Base-by-base conservation (phyloP, 2,797 vertebrate species). In the Sebastes cheni region DNA sequence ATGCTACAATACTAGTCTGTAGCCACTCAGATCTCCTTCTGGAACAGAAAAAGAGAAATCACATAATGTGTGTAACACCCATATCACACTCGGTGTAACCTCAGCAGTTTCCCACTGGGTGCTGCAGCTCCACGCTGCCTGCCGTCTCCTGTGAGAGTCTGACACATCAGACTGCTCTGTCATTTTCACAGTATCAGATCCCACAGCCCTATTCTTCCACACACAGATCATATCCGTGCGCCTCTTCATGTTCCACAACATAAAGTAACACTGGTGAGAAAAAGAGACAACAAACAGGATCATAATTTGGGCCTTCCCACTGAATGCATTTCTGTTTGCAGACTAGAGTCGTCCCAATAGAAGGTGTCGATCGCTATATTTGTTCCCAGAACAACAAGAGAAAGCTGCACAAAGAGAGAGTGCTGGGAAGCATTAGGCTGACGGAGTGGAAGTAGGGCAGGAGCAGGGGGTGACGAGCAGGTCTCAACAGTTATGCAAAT, bases 371-470 rank as follows among this genome's bases (percentile, higher is more conserved):
- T 91, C 86, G 88, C 91, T 88, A 89, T 82, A 83, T 52, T 52
- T 83, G 88, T 87, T 93, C 90, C 89, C 80, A 85, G 84, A 86
- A 85, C 84, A 86, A 92, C 85, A 77, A 74, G 76, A 61, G 59
- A 25, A 25, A 16, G 30, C 32, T 23, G 54, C 90, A 93, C 91
- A 94, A 93, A 92, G 90, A 84, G 64, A 67, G 79, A 90, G 84
- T 89, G 91, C 88, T 94, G 88, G 91, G 90, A 95, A 92, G 84
- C 85, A 90, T 92, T 90, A 90, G 89, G 79, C 84, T 87, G 83
- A 91, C 80, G 27, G 88, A 86, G 80, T 93, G 92, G 91, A 95
- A 95, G 90, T 94, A 92, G 94, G 92, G 82, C 93, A 95, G 84
- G 79, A 83, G 82, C 87, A 91, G 89, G 92, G 89, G 88, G 73